phyloP scores from a whole-genome alignment of 2,113 vertebrate genomes.

The Gambusia affinis region DNA sequence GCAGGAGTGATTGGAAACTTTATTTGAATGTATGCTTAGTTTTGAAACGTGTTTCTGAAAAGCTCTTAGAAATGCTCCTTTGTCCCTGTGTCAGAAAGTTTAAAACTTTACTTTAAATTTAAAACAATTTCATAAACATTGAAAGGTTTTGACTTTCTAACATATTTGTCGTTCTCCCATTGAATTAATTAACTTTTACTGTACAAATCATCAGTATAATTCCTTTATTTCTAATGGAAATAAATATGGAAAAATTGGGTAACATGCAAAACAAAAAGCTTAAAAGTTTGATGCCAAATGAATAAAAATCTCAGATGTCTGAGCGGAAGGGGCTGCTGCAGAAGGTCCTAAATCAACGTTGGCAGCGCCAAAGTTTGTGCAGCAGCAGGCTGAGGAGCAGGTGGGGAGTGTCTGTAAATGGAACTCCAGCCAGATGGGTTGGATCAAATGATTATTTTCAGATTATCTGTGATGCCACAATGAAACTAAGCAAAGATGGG shows the following conservation, averaged over 20 bases:
- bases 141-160: neutral
- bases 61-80: neutral
- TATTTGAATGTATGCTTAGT: neutral
- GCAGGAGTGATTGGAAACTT: too few relatives aligned
- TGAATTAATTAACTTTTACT: neutral
- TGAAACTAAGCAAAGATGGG: neutral
- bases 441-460: conserved; percentile 1
- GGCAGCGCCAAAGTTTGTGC: neutral
- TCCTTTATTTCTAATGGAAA: neutral
- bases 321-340: neutral
- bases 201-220: neutral
- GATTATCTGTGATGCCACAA: neutral
- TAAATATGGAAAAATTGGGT: neutral
- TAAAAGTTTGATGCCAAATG: neutral
- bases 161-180: too few relatives aligned
- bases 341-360: neutral
- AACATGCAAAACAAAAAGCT: neutral
- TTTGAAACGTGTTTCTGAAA: neutral
- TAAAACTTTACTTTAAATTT: too few relatives aligned
- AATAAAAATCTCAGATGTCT: neutral
- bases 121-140: neutral
- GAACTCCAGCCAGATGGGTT: neutral
- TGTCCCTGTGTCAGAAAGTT: too few relatives aligned
- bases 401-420: neutral
- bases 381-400: neutral